A percentile compares a stretch with the other conserved stretches of the same genome.
These are phyloP conservation scores for Oceanodroma tethys DNA, from an alignment of 2,113 vertebrate species.

Conservation along the genomic window DNA sequence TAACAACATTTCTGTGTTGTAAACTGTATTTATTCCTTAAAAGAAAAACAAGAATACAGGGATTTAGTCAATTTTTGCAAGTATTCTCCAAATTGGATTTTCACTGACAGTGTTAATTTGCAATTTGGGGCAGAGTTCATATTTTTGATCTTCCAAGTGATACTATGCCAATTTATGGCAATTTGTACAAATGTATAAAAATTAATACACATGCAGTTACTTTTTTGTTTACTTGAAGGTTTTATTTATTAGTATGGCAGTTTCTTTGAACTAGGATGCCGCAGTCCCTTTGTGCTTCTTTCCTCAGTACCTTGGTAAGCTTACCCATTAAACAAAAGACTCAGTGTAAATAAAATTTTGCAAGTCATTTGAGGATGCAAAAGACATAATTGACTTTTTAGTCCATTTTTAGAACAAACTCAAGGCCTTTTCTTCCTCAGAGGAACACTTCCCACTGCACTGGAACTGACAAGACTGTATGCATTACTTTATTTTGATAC, in stretches of 20 bases:
- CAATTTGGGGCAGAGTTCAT: neutral
- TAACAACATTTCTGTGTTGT: neutral
- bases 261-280: conserved; percentile 30
- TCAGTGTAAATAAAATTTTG: conserved; percentile 66
- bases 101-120: neutral
- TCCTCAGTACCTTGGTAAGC: conserved; percentile 48
- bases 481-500: conserved; percentile 81
- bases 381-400: conserved; percentile 70
- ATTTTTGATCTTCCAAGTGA: neutral
- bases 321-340: conserved; percentile 65
- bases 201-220: neutral
- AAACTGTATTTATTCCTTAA: neutral
- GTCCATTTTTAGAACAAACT: conserved; percentile 75
- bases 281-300: conserved; percentile 34
- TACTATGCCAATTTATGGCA: neutral
- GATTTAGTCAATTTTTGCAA: neutral
- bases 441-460: conserved; percentile 38
- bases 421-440: conserved; percentile 41
- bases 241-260: neutral
- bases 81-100: neutral
- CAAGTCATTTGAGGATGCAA: conserved; percentile 72
- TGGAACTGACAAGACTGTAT: conserved; percentile 69
- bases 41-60: neutral
- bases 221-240: neutral
- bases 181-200: neutral